Evolutionary conservation across 2,113 vertebrate species (phyloP).

Genomic region (Ciconia maguari): DNA sequence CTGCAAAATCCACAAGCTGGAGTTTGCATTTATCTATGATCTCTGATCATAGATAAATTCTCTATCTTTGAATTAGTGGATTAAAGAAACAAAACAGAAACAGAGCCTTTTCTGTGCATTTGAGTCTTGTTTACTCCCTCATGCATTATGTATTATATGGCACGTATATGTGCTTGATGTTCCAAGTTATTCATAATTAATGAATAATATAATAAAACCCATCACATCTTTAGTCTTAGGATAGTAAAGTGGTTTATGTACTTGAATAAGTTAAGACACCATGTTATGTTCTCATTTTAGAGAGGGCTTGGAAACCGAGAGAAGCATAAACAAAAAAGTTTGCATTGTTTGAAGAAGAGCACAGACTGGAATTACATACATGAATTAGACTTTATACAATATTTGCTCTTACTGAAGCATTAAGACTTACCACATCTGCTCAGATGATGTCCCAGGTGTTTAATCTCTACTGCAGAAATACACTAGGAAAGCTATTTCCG

Average conservation of each 20-base stretch:
- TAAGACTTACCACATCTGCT: neutral
- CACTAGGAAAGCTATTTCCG: neutral
- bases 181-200: neutral
- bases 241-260: neutral
- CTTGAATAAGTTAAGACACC: neutral
- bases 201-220: neutral
- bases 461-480: neutral
- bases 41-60: neutral
- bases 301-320: neutral
- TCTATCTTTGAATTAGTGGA: neutral
- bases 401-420: neutral
- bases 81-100: neutral
- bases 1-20: neutral
- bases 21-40: neutral
- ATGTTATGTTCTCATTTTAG: neutral
- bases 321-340: neutral
- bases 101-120: neutral
- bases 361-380: neutral
- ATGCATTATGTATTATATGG: neutral
- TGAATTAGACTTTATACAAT: neutral
- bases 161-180: neutral
- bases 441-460: neutral
- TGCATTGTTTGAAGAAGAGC: neutral
- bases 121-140: neutral
- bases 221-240: neutral